A percentile compares a stretch with the other conserved stretches of the same genome.
Evolutionary conservation across 1,140 invertebrate species (phyloP).

Genomic region (Nomia melanderi): DNA sequence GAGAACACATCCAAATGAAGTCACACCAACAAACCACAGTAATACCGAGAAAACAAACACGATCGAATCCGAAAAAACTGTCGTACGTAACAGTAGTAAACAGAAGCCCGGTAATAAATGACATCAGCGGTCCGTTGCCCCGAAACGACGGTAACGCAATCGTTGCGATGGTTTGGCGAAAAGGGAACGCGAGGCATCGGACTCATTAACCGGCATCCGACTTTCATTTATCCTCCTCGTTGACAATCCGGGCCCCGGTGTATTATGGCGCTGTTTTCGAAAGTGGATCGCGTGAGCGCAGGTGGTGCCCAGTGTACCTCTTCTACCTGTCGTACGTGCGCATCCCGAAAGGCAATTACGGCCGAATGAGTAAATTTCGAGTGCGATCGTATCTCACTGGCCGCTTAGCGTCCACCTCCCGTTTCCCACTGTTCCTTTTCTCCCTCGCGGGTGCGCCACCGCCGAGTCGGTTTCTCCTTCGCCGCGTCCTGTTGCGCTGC

Average conservation of each 20-base stretch:
- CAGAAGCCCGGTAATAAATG: no score
- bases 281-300: constrained; percentile 52
- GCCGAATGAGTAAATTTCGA: constrained; percentile 53
- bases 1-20: no score
- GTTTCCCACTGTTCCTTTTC: constrained; percentile 11
- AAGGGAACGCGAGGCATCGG: background rate
- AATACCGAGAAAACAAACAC: no score
- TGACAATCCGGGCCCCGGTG: constrained; percentile 35
- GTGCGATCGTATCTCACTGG: constrained; percentile 48
- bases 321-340: constrained; percentile 46
- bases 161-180: background rate
- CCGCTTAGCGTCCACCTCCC: constrained; percentile 28
- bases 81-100: no score
- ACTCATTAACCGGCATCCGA: constrained; percentile 33
- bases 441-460: constrained; percentile 13
- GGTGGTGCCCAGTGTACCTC: constrained; percentile 23
- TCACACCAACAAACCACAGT: no score
- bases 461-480: background rate
- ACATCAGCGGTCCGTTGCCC: background rate
- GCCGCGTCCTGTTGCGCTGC: constrained; percentile 16
- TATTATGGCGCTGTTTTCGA: constrained; percentile 34
- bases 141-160: background rate
- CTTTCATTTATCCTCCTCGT: constrained; percentile 35
- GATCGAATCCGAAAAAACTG: no score
- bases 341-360: constrained; percentile 53